Evolutionary conservation across 2,888 invertebrate genomes (phyloP), one percentile per base, ranked within the genome.

Genomic region (Apantesis nais): DNA sequence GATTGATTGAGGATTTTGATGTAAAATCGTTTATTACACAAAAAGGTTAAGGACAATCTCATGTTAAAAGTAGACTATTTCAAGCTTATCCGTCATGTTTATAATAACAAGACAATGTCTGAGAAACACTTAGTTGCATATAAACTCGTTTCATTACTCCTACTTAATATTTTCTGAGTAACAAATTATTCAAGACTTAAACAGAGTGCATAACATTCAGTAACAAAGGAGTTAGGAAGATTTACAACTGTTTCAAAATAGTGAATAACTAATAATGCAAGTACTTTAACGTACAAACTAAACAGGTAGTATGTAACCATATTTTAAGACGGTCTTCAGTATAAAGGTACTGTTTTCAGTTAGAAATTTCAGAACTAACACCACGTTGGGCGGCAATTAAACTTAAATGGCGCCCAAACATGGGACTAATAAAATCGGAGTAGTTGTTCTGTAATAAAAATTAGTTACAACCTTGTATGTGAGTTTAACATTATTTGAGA

Each of bases 381-480:
- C 71, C 72, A 65, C 34, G 52, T 65, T 77, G 69, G 72, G 77
- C 52, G 72, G 52, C 48, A 77, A 73, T 67, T 62, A 44, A 52
- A 61, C 25, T 0, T 55, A 69, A 70, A 25, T 79, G 72, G 79
- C 74, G 66, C 77, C 72, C 70, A 61, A 71, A 52, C 74, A 29
- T 68, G 69, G 58, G 71, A 25, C 48, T 77, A 79, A 79, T 79
- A 37, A 62, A 74, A 81, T 76, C 58, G 73, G 68, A 77, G 64
- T 63, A 64, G 67, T 76, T 69, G 22, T 64, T 68, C 41, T 72
- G 37, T 12, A 61, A 61, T 58, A 78, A 75, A 69, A 72, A 75
- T 67, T n/a, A 70, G 37, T 65, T 66, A 34, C 19, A 71, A 41
- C 66, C 34, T 31, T 22, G n/a, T 65, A 34, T 9, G 19, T 29